Evolutionary conservation across 1,140 invertebrate genomes (phyloP), one percentile per base, ranked within the genome.

Genomic region (Eriosoma lanigerum): DNA sequence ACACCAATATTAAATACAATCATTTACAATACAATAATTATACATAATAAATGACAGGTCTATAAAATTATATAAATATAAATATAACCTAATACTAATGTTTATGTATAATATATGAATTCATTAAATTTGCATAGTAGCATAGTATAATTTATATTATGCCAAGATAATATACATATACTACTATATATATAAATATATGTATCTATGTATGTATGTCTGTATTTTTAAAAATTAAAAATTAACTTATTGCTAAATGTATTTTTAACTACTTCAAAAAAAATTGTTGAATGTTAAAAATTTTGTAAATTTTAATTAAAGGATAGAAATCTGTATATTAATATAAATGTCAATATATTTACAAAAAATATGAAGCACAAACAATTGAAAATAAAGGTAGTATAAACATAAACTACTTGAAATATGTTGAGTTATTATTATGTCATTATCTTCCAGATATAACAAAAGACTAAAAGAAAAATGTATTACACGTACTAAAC

Each of bases 271-370:
- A 73, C 48, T 38, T 8, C n/a, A n/a, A n/a, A n/a, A n/a, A n/a
- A n/a, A 56, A 44, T 21, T 58, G 4, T 44, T 24, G n/a, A 76
- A 19, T 54, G n/a, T 66, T 66, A n/a, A 54, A 73, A 54, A 73
- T 54, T 32, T 62, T 78, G 46, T 24, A 19, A 48, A 48, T 29
- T 78, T 62, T 1, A 46, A 60, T 60, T 78, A 29, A 46, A 46
- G 24, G 24, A 46, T 26, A 15, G 38, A 58, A 48, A 48, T 78
- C 13, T 46, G n/a, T 78, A 38, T 38, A 62, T 44, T 46, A 76
- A 76, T 58, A 76, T 76, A 70, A 76, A 76, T 76, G 54, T 76
- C 73, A 60, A n/a, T 76, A 76, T 76, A 76, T 62, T 62, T 62
- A 62, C 38, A 78, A 48, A 78, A 78, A 78, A 62, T 62, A 78